Evolutionary conservation across 2,888 invertebrate species (phyloP).

Genomic region (Cephus pulcher): DNA sequence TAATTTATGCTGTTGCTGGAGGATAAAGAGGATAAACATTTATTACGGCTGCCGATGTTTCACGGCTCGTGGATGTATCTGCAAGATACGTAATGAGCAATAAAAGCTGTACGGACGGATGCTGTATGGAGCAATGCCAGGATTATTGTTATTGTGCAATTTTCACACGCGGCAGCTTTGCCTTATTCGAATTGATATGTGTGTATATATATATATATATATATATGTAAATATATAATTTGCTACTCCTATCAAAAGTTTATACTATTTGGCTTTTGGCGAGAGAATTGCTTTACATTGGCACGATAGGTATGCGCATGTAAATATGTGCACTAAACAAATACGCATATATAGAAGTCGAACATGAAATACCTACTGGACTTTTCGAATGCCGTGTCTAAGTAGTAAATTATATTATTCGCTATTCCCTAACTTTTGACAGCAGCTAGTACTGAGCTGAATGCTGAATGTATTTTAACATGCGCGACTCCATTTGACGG

Average conservation of each 20-base stretch:
- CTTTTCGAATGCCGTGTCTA: neutral
- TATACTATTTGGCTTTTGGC: neutral
- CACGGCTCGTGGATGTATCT: slow-evolving; percentile 22
- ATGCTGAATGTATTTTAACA: slow-evolving; percentile 18
- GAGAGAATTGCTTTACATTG: neutral
- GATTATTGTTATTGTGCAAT: slow-evolving; percentile 23
- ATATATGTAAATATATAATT: neutral
- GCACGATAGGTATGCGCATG: neutral
- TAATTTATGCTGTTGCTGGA: slow-evolving; percentile 35
- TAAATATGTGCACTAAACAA: neutral
- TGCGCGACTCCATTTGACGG: slow-evolving; percentile 5
- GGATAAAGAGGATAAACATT: slow-evolving; percentile 36
- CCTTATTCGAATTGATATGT: neutral
- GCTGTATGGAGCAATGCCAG: neutral
- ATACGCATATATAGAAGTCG: neutral
- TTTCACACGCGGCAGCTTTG: slow-evolving; percentile 7
- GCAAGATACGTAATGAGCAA: slow-evolving; percentile 31
- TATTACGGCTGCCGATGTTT: slow-evolving; percentile 20
- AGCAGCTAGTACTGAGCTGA: slow-evolving; percentile 17
- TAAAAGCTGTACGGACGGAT: slow-evolving; percentile 21
- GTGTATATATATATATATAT: too few species aligned
- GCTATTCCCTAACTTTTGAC: slow-evolving; percentile 44
- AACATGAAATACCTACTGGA: neutral
- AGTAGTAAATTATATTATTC: slow-evolving; percentile 47
- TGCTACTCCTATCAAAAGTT: neutral